Evolutionary conservation across 2,888 invertebrate genomes (phyloP), one percentile per base, ranked within the genome.

Genomic region (Eueremaeus valkanovi): DNA sequence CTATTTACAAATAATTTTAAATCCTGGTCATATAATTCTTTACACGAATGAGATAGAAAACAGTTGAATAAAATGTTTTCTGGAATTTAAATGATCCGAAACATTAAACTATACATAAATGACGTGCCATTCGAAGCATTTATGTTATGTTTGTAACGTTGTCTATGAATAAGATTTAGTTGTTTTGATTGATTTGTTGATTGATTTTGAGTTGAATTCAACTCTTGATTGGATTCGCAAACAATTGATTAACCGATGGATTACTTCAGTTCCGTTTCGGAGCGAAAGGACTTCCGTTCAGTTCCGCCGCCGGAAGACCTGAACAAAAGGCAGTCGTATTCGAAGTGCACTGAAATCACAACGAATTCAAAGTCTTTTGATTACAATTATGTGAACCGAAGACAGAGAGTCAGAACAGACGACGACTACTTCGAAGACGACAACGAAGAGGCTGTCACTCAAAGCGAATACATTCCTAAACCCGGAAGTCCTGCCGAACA

Each of bases 381-480:
- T n/a, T 49, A 16, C 16, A 63, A 68, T 55, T 51, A 63, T 68
- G 42, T 36, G 11, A 58, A 68, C 27, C 31, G 33, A 27, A 21
- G 51, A 31, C 33, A 40, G 27, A 40, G 21, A 24, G 16, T 27
- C 21, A 29, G 58, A 33, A 61, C 49, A 31, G 75, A 77, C 74
- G 79, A 29, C 80, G 91, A 91, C 83, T 93, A 93, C 83, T 93
- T 93, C 85, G 95, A 84, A 87, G 29, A 86, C 87, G 29, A 88
- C 88, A 78, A 79, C 2, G 77, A 78, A 66, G 36, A 66, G 1
- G 13, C 33, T 6, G 1, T 24, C 13, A 11, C 31, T 3, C 61
- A 29, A 73, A 76, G 24, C 76, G 21, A 33, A 18, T 66, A 66
- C 18, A 33, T 36, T 9, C 66, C 66, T 3, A 66, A 66, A n/a